Evolutionary conservation across 2,888 invertebrate species (phyloP).

Genomic region (Catocala sponsa): DNA sequence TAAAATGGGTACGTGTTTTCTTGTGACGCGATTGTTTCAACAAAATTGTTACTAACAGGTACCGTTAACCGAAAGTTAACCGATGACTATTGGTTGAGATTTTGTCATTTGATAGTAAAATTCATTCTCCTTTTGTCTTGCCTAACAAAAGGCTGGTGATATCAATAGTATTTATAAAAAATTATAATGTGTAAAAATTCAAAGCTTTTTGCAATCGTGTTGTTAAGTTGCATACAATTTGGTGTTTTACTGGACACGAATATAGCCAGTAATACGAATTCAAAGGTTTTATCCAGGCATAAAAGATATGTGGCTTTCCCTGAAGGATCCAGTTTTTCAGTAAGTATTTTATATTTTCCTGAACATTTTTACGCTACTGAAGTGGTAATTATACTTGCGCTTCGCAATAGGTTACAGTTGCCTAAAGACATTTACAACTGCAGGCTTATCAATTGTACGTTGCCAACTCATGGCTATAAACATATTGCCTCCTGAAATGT

Average conservation of each 20-base stretch:
- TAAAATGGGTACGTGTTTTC: conserved; percentile 15
- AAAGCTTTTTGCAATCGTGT: conserved; percentile 29
- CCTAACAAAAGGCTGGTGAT: background rate
- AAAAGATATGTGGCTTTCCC: conserved; percentile 91
- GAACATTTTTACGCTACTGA: too few relatives aligned
- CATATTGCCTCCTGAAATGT: too few relatives aligned
- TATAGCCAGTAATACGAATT: conserved; percentile 18
- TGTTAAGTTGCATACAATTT: conserved; percentile 49
- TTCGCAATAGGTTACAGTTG: too few relatives aligned
- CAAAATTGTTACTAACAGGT: conserved; percentile 9
- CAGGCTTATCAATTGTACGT: too few relatives aligned
- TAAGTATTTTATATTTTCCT: conserved; percentile 72
- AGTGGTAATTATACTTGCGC: too few relatives aligned
- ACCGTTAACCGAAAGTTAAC: conserved; percentile 27
- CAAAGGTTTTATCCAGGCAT: conserved; percentile 85
- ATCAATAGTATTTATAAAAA: background rate
- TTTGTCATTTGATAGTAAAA: conserved; percentile 16
- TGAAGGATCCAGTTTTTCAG: conserved; percentile 91
- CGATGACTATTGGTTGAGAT: background rate
- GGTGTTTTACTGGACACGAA: conserved; percentile 35
- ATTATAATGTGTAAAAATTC: conserved; percentile 42
- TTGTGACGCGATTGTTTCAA: background rate
- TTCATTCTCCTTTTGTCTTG: conserved; percentile 19
- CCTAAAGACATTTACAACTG: too few relatives aligned
- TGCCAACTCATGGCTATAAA: too few relatives aligned